Conservation (phyloP, 2,113 vertebrate genomes). For the Gopherus evgoodei region DNA sequence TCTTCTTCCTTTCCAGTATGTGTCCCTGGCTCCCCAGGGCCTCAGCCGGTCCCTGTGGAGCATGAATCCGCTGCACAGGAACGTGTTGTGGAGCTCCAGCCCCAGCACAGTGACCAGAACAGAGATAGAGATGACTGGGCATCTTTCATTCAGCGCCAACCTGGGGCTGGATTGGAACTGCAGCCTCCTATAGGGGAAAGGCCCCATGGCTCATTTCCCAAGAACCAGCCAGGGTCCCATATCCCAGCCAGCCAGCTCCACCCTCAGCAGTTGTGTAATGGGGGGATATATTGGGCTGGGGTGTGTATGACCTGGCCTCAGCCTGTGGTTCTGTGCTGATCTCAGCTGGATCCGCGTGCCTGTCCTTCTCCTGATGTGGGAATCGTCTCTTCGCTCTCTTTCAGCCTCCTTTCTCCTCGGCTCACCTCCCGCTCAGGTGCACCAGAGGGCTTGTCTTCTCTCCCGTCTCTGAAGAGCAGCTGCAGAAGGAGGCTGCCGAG, state of each 20-base stretch:
- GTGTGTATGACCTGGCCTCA: not conserved
- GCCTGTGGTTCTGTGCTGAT: not conserved
- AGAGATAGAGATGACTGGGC: too few relatives aligned
- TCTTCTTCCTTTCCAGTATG: not conserved
- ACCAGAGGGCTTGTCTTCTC: not conserved
- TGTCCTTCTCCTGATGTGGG: not conserved
- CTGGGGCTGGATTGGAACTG: not conserved
- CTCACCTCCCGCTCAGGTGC: not conserved
- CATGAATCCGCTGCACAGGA: not conserved
- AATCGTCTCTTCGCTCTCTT: not conserved
- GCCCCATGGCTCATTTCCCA: not conserved
- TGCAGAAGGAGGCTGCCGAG: slow-evolving; percentile 73
- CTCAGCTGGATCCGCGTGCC: not conserved
- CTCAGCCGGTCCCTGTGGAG: too few relatives aligned
- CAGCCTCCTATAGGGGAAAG: not conserved
- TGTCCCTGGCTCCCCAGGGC: not conserved
- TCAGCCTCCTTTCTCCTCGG: not conserved
- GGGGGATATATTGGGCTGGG: not conserved
- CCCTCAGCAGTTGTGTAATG: not conserved
- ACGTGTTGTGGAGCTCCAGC: not conserved
- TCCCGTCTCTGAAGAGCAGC: slow-evolving; percentile 50
- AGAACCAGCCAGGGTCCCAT: too few relatives aligned
- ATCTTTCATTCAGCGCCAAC: not conserved
- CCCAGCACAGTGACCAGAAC: not conserved
- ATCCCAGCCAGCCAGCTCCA: not conserved